Evolutionary conservation across 1,140 invertebrate species (phyloP), one percentile per base, ranked within the genome.

Genomic region (Drosophila funebris): DNA sequence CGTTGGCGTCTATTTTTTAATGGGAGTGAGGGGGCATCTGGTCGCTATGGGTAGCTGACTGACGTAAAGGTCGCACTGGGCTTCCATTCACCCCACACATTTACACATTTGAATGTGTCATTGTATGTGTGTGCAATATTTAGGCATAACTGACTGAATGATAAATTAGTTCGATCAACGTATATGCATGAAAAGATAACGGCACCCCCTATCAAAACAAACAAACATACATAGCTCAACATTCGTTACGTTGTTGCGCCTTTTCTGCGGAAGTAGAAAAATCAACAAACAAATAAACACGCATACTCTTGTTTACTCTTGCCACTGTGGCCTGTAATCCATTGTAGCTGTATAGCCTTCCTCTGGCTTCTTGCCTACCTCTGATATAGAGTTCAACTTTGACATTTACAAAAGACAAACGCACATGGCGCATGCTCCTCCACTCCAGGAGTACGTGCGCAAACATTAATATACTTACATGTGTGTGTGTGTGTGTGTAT

Each of bases 351-450:
- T 29, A 24, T 14, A 33, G 54, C 22, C 22, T 58, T 58, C 39
- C 24, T 44, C 3, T 43, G 54, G 4, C 11, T 43, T 22, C 50
- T 22, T 22, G 41, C 11, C 14, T 50, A 24, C 57, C 36, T 43
- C 31, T 54, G 43, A 67, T 54, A 44, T 70, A 36, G 54, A 78
- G 75, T 83, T 82, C 70, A 82, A 82, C 78, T 82, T 82, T 82
- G 78, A 71, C 78, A 83, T 82, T 82, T 78, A 60, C 16, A 78
- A 62, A 60, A 37, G 39, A 24, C 31, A 56, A 63, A 56, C 24
- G 52, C 31, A 63, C 41, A 64, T 71, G 52, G 68, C 68, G 68
- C 68, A 71, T 71, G 68, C 68, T 56, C 68, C 52, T 64, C 37
- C 48, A 64, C 41, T 54, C 11, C 27, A 11, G 16, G 31, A 70